Evolutionary conservation across 2,113 vertebrate species (phyloP), one percentile per base, ranked within the genome.

Genomic region (Stigmatopora argus): DNA sequence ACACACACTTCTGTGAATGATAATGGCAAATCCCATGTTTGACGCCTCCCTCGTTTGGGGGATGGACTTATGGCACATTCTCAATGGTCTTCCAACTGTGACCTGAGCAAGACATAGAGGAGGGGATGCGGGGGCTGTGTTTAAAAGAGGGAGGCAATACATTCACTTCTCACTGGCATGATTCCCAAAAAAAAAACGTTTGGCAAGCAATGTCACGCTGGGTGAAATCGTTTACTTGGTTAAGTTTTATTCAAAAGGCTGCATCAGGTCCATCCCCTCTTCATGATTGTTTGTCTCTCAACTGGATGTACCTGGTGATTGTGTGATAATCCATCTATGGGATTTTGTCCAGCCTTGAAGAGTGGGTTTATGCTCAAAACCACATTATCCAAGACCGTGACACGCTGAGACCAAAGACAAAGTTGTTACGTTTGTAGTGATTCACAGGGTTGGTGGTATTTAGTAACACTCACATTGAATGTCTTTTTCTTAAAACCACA

Each of bases 21-120:
- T 80, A 81, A 80, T 75, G 62, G 61, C 53, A 69, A 23, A 23
- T 15, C 63, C 73, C 62, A 68, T 65, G 67, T 75, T 83, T 74
- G 65, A 83, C 66, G 8, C 71, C 76, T 80, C 65, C 56, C 51
- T 78, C 48, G 68, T 75, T 78, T 21, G 66, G 66, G 67, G 72
- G 67, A 71, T 60, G 77, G 64, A 76, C 70, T 65, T 41, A 21
- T 35, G 63, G 74, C 62, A 59, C 66, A 79, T 62, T 72, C 72
- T 81, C 68, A 74, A 80, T 81, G 65, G 66, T 77, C 74, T 66
- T 66, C 72, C 68, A 80, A 82, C 76, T 85, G 79, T 80, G 82
- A 86, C 77, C 73, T 58, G 56, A 72, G 78, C 55, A 69, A 70
- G 75, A 73, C 71, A 67, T 72, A 64, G 66, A 72, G 57, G 66